These are phyloP conservation scores for Atopsyche davidsoni DNA, from an alignment of 1,140 invertebrate species.

Conservation along the genomic window DNA sequence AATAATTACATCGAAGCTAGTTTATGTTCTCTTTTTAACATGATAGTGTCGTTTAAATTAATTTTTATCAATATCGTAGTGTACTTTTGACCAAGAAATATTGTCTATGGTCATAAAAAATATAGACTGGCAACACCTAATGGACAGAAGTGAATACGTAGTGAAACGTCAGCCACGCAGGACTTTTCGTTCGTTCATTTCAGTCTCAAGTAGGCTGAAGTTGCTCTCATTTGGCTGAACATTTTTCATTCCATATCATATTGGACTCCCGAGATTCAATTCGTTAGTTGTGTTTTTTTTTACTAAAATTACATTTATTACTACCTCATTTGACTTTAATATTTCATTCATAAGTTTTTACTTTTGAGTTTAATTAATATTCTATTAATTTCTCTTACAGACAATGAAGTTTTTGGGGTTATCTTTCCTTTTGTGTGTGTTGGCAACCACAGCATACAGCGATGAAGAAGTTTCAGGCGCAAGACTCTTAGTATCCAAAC, in stretches of 20 bases:
- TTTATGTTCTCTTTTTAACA: too few species aligned
- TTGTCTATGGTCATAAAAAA: too few species aligned
- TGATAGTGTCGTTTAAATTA: too few species aligned
- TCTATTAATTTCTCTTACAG: slow-evolving; percentile 33
- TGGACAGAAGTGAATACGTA: slow-evolving; percentile 20
- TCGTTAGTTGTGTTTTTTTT: too few species aligned
- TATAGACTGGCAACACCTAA: too few species aligned
- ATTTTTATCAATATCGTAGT: too few species aligned
- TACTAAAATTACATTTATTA: background rate
- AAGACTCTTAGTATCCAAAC: slow-evolving; percentile 73
- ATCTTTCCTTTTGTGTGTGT: slow-evolving; percentile 37
- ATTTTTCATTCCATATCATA: too few species aligned
- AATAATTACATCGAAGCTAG: too few species aligned
- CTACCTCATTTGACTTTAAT: background rate
- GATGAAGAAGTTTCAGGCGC: slow-evolving; percentile 65
- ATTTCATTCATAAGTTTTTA: background rate
- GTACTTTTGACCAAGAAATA: too few species aligned
- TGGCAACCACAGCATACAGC: slow-evolving; percentile 41
- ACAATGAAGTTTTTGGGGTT: slow-evolving; percentile 42
- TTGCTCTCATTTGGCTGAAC: background rate
- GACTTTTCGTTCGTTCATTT: slow-evolving; percentile 1
- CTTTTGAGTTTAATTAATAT: slow-evolving; percentile 11
- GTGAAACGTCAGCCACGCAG: slow-evolving; percentile 20
- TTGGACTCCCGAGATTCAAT: too few species aligned
- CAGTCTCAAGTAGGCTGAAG: background rate